Base-by-base conservation (phyloP, 2,113 vertebrate species). In the Platichthys flesus region DNA sequence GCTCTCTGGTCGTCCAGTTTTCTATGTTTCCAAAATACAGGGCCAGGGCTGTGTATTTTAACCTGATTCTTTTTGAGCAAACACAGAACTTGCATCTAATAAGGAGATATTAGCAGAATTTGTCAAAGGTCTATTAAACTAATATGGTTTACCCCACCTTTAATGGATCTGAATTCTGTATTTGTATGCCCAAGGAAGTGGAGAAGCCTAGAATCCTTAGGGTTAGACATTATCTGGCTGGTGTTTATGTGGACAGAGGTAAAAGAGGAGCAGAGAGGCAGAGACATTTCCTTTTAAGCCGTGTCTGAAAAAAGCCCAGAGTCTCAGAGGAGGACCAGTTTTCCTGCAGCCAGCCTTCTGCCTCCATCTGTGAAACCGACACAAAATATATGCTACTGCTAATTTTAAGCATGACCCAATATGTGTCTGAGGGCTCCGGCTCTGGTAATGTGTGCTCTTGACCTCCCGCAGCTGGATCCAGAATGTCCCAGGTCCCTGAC, bases 401-500 rank as follows among this genome's bases (percentile, higher is more conserved):
- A 82, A 90, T 88, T 90, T 81, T 74, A 81, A 83, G 67, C 18
- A 2, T 62, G 86, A 69, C 62, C 66, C 72, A 55, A 70, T 84
- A 55, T 67, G 69, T 66, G 66, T 47, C 40, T 83, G 70, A 8
- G 18, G 51, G 67, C 59, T 75, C 9, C 64, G 15, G 67, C 62
- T 80, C 79, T 51, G 59, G 18, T 87, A 84, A 88, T 60, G 78
- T 47, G 61, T 23, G 76, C 77, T 86, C 74, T 78, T 82, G 78
- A 85, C 78, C 88, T 89, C 73, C 28, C 45, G 2, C 55, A 35
- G 73, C 67, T 54, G 71, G 54, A 84, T 81, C 78, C 76, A 72
- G 80, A 42, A 55, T 84, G 91, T 83, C 89, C 79, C 62, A 81
- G 87, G 85, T 71, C 79, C 61, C 80, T 81, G 85, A 89, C 83